phyloP scores from a whole-genome alignment of 1,140 invertebrate genomes.

The Drosophila navojoa region DNA sequence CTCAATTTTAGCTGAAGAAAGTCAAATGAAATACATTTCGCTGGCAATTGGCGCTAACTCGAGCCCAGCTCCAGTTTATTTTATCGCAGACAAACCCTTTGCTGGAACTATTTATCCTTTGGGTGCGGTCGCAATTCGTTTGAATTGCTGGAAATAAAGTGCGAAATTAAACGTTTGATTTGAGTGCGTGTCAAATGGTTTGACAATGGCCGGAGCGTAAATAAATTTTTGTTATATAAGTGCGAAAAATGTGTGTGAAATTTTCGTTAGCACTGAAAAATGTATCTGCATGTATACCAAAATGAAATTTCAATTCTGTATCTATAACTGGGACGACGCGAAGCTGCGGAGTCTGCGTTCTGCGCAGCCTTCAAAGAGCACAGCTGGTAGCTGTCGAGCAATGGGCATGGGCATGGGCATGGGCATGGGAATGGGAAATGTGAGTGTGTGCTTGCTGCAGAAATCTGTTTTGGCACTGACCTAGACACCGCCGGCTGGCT shows the following conservation, averaged over 20 bases:
- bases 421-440: neutral
- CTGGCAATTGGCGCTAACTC: neutral
- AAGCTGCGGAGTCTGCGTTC: slow-evolving; percentile 82
- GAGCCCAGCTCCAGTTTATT: neutral
- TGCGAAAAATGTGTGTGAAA: slow-evolving; percentile 52
- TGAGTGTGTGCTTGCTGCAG: neutral
- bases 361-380: slow-evolving; percentile 66
- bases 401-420: neutral
- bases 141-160: slow-evolving; percentile 43
- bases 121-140: slow-evolving; percentile 65
- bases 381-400: slow-evolving; percentile 38
- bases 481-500: slow-evolving; percentile 61
- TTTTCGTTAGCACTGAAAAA: slow-evolving; percentile 54
- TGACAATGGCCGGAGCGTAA: slow-evolving; percentile 38
- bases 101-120: slow-evolving; percentile 13
- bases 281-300: slow-evolving; percentile 76
- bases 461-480: slow-evolving; percentile 65
- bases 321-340: slow-evolving; percentile 73
- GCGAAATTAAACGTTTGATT: slow-evolving; percentile 53
- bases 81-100: slow-evolving; percentile 38
- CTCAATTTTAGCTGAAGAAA: neutral
- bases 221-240: slow-evolving; percentile 70
- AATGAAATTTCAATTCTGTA: slow-evolving; percentile 69
- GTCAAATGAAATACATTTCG: neutral
- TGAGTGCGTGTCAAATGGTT: slow-evolving; percentile 63